Base-by-base conservation (phyloP, 1,140 invertebrate species). In the Tetraneura akinire region DNA sequence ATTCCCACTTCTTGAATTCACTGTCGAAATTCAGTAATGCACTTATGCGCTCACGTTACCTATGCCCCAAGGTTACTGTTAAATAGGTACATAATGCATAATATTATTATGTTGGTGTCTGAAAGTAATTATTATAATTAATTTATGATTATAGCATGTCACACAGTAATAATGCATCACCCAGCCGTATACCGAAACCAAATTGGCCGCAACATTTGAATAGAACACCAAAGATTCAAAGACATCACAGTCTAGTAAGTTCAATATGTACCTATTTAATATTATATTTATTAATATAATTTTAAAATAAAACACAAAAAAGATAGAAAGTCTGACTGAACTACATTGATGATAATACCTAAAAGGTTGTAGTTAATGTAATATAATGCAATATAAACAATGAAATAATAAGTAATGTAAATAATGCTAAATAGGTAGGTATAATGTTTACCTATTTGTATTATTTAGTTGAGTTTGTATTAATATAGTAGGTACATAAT, bases 171-270 rank as follows among this genome's bases (percentile, higher is more conserved):
- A 78, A 78, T 62, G 55, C 55, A 42, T 78, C 74, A 2, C 74
- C 74, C 16, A 78, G 74, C 55, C 51, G 53, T 42, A 78, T 78
- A 47, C 74, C 74, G 9, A 78, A 78, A 37, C 74, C 74, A 6
- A 60, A 45, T 60, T 78, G 51, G 74, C 21, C 23, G 14, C 74
- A 55, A 11, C 23, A 26, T 18, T 71, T 23, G 5, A 62, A 62
- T 23, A 57, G 29, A 3, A 45, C 74, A 16, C 53, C 74, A 1
- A 78, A 78, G 53, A 78, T 78, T 11, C 74, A 78, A 78, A 78
- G 74, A 78, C 74, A 78, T 45, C 74, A 62, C 14, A 78, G 74
- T 62, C 53, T 78, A 45, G 74, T 78, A 42, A 78, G 55, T 74
- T 49, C 13, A 62, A 23, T 55, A 21, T 55, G n/a, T n/a, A n/a